Evolutionary conservation across 2,888 invertebrate species (phyloP).

Genomic region (Drosophila anceps): DNA sequence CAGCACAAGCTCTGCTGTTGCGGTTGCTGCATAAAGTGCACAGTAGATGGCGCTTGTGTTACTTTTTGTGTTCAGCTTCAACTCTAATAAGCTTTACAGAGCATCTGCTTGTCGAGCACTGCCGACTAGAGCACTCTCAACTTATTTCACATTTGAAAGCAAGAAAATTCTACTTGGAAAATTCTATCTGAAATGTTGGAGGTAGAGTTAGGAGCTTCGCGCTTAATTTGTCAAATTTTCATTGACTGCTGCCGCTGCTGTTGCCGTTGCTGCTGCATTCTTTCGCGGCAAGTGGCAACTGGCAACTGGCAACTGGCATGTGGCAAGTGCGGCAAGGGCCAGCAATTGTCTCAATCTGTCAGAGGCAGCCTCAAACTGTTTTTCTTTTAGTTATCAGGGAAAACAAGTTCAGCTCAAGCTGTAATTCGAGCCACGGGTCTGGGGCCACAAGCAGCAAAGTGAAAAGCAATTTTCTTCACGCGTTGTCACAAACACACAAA

Average conservation of each 20-base stretch:
- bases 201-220: conserved; percentile 26
- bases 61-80: too few relatives aligned
- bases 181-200: conserved; percentile 7
- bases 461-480: conserved; percentile 58
- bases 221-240: conserved; percentile 42
- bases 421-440: conserved; percentile 29
- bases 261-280: conserved; percentile 21
- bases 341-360: conserved; percentile 60
- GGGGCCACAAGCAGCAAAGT: conserved; percentile 13
- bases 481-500: conserved; percentile 39
- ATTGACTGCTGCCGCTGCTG: conserved; percentile 19
- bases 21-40: background rate
- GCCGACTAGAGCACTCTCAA: background rate
- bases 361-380: conserved; percentile 34
- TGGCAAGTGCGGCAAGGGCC: conserved; percentile 11
- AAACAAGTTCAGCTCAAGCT: conserved; percentile 31
- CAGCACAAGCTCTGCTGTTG: background rate
- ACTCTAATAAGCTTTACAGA: background rate
- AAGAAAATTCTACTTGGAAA: background rate
- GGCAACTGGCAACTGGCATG: conserved; percentile 10
- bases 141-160: background rate
- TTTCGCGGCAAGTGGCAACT: conserved; percentile 4
- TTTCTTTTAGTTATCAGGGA: conserved; percentile 31
- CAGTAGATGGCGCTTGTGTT: background rate
- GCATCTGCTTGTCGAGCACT: background rate